These are phyloP conservation scores for Perca schrenkii DNA, from an alignment of 2,113 vertebrate species.

Conservation along the genomic window DNA sequence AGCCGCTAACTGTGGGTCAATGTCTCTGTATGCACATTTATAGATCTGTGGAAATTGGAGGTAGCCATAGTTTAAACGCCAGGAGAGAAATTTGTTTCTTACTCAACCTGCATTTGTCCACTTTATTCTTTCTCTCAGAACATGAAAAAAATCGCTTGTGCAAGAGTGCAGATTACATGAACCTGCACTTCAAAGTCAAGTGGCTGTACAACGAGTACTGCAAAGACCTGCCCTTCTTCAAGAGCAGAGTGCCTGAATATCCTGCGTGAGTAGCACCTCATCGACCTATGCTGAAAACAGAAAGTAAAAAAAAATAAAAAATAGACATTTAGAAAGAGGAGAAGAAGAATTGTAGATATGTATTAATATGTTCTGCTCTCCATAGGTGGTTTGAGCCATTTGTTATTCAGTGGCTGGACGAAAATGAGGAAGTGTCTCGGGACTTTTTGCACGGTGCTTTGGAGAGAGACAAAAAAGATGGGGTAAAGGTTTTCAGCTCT, in stretches of 20 bases:
- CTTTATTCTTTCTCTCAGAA: conserved; percentile 80
- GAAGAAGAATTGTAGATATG: not conserved
- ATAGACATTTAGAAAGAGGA: not conserved
- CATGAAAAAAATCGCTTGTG: conserved; percentile 97
- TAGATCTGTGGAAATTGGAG: not conserved
- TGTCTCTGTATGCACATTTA: not conserved
- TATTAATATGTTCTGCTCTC: not conserved
- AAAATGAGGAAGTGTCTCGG: conserved; percentile 97
- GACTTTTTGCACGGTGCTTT: conserved; percentile 96
- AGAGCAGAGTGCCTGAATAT: conserved; percentile 95
- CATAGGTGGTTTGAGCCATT: conserved; percentile 98
- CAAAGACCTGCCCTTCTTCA: conserved; percentile 95
- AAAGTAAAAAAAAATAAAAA: not conserved
- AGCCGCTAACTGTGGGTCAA: not conserved
- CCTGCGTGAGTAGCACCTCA: conserved; percentile 89
- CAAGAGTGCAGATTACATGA: conserved; percentile 99
- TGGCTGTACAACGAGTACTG: conserved; percentile 99
- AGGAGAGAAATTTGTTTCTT: conserved; percentile 7
- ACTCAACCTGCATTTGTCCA: conserved; percentile 34
- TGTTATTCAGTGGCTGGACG: conserved; percentile 98
- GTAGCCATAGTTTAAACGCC: not conserved
- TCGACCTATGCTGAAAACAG: not conserved
- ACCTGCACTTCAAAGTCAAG: conserved; percentile 99
- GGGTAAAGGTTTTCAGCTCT: conserved; percentile 84
- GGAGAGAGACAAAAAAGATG: conserved; percentile 98